Evolutionary conservation across 2,888 invertebrate species (phyloP).

Genomic region (Heliconius aoede): DNA sequence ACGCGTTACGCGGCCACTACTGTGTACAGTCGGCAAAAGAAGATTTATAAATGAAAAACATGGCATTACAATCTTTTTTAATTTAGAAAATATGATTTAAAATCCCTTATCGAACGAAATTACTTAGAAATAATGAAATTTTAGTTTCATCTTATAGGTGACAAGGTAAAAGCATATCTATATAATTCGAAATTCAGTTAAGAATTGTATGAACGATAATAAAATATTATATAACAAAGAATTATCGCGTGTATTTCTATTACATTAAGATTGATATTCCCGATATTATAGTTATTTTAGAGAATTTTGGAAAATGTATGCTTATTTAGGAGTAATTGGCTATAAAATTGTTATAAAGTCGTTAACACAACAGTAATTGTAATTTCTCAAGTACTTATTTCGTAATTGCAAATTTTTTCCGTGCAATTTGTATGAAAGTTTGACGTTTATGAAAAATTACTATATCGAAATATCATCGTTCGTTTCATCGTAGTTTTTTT

Average conservation of each 20-base stretch:
- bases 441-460: conserved; percentile 25
- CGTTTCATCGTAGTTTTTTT: no score
- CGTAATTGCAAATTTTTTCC: conserved; percentile 19
- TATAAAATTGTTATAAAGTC: conserved; percentile 47
- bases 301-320: conserved; percentile 35
- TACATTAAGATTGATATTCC: background rate
- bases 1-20: conserved; percentile 50
- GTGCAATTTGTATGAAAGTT: conserved; percentile 12
- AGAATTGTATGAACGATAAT: background rate
- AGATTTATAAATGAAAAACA: conserved; percentile 5
- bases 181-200: background rate
- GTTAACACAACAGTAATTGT: conserved; percentile 38
- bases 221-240: background rate
- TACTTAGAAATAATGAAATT: background rate
- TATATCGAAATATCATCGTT: background rate
- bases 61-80: background rate
- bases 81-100: background rate
- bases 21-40: conserved; percentile 38
- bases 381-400: conserved; percentile 36
- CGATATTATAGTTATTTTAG: background rate
- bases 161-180: background rate
- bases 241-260: background rate
- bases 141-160: background rate
- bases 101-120: background rate
- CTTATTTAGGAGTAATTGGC: conserved; percentile 45